Evolutionary conservation across 2,888 invertebrate species (phyloP).

Genomic region (Sepioteuthis lessoniana): DNA sequence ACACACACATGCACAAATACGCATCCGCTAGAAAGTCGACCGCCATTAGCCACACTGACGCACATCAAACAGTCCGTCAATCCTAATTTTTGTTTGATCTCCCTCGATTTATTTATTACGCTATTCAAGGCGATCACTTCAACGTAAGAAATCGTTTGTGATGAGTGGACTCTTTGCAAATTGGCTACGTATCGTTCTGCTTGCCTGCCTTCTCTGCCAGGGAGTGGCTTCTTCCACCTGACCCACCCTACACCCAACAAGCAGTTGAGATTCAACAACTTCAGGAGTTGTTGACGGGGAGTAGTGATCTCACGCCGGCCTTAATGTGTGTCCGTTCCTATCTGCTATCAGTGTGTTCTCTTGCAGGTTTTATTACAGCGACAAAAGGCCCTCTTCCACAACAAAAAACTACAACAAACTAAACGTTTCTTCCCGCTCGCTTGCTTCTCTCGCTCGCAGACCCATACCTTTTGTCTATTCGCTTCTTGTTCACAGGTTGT

Average conservation of each 20-base stretch:
- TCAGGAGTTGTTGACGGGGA: too few species aligned
- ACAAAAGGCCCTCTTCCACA: not conserved
- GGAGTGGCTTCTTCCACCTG: not conserved
- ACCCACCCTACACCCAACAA: not conserved
- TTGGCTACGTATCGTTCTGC: not conserved
- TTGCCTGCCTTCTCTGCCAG: not conserved
- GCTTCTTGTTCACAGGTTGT: too few species aligned
- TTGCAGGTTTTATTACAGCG: not conserved
- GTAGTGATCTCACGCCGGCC: not conserved
- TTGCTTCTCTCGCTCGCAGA: too few species aligned
- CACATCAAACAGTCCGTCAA: not conserved
- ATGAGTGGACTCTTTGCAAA: not conserved
- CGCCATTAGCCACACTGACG: not conserved
- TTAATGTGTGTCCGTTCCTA: not conserved
- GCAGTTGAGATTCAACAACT: not conserved
- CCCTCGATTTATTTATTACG: not conserved
- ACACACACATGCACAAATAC: not conserved
- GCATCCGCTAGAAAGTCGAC: not conserved
- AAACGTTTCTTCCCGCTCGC: too few species aligned
- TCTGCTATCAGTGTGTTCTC: not conserved
- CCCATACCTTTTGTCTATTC: too few species aligned
- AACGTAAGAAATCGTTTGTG: not conserved
- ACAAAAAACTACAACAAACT: not conserved
- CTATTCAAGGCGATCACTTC: not conserved
- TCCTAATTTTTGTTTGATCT: not conserved